Evolutionary conservation across 2,888 invertebrate species (phyloP), one percentile per base, ranked within the genome.

Genomic region (Polylopha cassiicola): DNA sequence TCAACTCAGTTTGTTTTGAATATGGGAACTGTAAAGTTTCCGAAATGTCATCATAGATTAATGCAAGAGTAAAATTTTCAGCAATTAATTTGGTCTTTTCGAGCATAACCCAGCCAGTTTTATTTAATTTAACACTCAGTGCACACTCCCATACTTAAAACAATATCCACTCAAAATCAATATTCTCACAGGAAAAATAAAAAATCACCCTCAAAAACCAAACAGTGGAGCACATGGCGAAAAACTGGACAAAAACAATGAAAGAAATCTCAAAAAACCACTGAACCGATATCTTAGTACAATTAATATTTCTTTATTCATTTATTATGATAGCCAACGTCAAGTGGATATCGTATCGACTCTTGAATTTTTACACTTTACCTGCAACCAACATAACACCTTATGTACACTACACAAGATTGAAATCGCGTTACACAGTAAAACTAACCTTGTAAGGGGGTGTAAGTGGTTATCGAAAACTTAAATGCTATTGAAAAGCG

Each of bases 111-210:
- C n/a, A n/a, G n/a, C n/a, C n/a, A n/a, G n/a, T 5, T 23, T 33
- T 6, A 17, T 18, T 13, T 4, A 34, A 23, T n/a, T n/a, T 34
- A 34, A 41, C 29, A 39, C 13, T 21, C 8, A 13, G 6, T 4
- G 27, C 24, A 9, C 23, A 34, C n/a, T 7, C 17, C 13, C 30
- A 31, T 8, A 22, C n/a, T n/a, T 21, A 32, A 29, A 46, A 44
- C 34, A 50, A 46, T 34, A 37, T 20, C 43, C 52, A 52, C 62
- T 58, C 39, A 37, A 58, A 51, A 47, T 39, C 61, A 63, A 76
- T 68, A 69, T 81, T 82, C 81, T 73, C 81, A 82, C 73, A 78
- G 80, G 73, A 81, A 82, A 69, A 55, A 47, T 44, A 28, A 48
- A 52, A 55, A 55, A 52, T 57, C 51, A 50, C 48, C 60, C 57